Conservation (phyloP, 1,140 invertebrate species). For the Drosophila pseudoobscura region DNA sequence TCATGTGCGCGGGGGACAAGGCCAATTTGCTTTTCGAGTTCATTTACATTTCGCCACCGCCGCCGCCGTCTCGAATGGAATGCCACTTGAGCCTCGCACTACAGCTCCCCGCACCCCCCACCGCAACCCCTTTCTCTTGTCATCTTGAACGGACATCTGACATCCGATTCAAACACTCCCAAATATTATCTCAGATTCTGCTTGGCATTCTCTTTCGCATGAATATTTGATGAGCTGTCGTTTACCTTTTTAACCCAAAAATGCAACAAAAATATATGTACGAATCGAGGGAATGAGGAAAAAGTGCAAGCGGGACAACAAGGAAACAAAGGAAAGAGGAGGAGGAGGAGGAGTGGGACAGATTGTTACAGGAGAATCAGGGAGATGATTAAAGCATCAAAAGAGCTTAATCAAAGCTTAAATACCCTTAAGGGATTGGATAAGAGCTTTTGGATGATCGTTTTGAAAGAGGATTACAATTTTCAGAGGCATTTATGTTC, state of each 20-base stretch:
- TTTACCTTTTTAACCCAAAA: conserved; percentile 34
- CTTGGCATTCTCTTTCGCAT: conserved; percentile 16
- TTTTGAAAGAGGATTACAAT: too few species aligned
- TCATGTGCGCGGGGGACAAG: conserved; percentile 37
- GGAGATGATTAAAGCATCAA: background rate
- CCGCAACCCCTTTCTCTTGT: background rate
- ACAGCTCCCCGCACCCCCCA: background rate
- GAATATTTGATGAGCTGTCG: conserved; percentile 52
- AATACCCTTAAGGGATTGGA: too few species aligned
- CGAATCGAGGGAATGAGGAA: conserved; percentile 6
- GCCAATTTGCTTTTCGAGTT: conserved; percentile 53
- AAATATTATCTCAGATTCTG: background rate
- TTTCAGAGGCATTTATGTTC: too few species aligned
- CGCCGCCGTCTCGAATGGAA: background rate
- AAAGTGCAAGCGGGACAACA: conserved; percentile 44
- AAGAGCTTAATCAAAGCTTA: too few species aligned
- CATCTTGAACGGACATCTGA: conserved; percentile 16
- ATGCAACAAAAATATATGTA: conserved; percentile 26
- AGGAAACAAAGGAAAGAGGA: conserved; percentile 14
- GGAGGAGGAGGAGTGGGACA: background rate
- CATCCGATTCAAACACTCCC: conserved; percentile 28
- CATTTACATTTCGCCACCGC: conserved; percentile 40
- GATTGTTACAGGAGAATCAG: background rate
- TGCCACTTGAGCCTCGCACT: background rate
- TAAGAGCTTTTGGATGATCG: too few species aligned